A percentile compares a stretch with the other conserved stretches of the same genome.
Conservation (phyloP, 1,140 invertebrate species). For the Calephelis virginiensis region DNA sequence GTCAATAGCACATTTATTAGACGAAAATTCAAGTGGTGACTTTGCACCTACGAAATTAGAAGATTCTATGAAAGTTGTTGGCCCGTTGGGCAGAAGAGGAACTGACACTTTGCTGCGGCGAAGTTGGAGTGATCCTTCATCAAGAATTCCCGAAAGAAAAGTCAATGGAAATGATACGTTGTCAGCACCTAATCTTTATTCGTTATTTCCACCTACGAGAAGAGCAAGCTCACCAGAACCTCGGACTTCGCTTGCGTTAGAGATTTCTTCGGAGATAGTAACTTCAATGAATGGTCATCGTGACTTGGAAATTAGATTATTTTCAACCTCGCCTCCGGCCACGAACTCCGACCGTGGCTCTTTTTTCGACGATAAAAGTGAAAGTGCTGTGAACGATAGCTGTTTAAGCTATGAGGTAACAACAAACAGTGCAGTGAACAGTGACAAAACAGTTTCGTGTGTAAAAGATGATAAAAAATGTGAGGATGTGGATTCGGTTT, state of each 20-base stretch:
- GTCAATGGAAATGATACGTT: constrained; percentile 56
- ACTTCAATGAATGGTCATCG: constrained; percentile 87
- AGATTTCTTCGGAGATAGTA: constrained; percentile 88
- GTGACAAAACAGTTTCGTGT: constrained; percentile 55
- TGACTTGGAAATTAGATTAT: constrained; percentile 88
- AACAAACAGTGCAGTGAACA: constrained; percentile 66
- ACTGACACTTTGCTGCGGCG: constrained; percentile 76
- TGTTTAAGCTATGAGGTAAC: constrained; percentile 55
- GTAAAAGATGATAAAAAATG: constrained; percentile 53
- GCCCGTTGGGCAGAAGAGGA: constrained; percentile 54
- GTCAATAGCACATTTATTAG: constrained; percentile 63
- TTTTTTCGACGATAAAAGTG: constrained; percentile 71
- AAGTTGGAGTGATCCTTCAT: constrained; percentile 82
- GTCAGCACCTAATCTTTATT: constrained; percentile 68
- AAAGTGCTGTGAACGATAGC: constrained; percentile 66
- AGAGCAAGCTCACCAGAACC: constrained; percentile 68
- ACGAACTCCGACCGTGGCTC: constrained; percentile 63
- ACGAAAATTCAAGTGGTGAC: constrained; percentile 70
- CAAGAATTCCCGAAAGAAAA: constrained; percentile 62
- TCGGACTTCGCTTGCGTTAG: constrained; percentile 68
- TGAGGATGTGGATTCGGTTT: constrained; percentile 58
- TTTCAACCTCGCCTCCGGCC: constrained; percentile 79
- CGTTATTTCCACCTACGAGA: constrained; percentile 77
- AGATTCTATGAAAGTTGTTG: constrained; percentile 72
- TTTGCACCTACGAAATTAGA: constrained; percentile 69